Evolutionary conservation across 2,888 invertebrate species (phyloP).

Genomic region (Eurytoma adleriae): DNA sequence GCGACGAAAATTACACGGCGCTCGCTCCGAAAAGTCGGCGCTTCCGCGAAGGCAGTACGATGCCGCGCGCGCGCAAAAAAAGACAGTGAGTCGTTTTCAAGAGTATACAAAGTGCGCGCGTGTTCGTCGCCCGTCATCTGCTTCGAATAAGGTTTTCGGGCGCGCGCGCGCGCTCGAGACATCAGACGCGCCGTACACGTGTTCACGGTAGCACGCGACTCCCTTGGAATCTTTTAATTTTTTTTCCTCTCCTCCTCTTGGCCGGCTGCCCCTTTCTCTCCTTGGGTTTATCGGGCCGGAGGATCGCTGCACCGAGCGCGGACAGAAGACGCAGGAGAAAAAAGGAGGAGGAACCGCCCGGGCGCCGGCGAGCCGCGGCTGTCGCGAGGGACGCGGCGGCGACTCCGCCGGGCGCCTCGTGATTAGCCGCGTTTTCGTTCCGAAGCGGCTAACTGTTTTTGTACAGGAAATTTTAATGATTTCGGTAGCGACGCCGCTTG

Average conservation of each 20-base stretch:
- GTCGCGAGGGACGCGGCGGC: too few species aligned
- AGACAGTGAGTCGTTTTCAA: too few species aligned
- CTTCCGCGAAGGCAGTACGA: not conserved
- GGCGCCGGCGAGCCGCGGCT: not conserved
- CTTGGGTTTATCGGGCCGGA: not conserved
- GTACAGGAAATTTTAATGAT: too few species aligned
- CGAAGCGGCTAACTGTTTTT: too few species aligned
- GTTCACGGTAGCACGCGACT: conserved; percentile 30
- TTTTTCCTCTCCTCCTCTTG: not conserved
- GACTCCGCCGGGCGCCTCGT: too few species aligned
- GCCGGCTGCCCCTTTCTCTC: not conserved
- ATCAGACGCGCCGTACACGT: conserved; percentile 24
- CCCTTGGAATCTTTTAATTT: not conserved
- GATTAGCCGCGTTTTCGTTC: too few species aligned
- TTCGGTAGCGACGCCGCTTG: too few species aligned
- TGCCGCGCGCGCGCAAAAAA: not conserved
- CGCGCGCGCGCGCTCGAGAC: not conserved
- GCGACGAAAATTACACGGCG: too few species aligned
- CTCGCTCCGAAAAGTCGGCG: not conserved
- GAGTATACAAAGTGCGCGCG: too few species aligned
- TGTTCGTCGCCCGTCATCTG: too few species aligned
- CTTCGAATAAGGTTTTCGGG: too few species aligned
- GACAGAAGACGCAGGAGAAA: not conserved
- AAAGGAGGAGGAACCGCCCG: not conserved
- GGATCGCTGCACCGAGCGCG: not conserved